phyloP scores from a whole-genome alignment of 2,797 vertebrate genomes.

The Parauchenoglanis ngamensis region DNA sequence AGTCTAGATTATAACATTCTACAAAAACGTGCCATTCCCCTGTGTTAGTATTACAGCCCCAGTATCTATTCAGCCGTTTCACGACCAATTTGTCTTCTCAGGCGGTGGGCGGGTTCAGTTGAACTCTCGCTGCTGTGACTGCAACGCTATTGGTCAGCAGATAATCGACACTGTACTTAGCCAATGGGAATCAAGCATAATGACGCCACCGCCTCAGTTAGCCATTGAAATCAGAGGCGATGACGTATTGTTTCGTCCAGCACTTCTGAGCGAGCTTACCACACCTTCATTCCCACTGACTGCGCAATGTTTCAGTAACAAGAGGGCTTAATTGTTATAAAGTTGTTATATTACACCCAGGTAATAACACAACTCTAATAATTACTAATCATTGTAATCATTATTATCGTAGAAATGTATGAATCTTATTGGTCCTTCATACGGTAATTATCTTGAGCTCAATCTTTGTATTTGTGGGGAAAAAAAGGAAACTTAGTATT shows the following conservation, averaged over 20 bases:
- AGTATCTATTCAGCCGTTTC: background rate
- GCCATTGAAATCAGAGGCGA: background rate
- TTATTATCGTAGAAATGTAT: background rate
- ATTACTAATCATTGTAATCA: background rate
- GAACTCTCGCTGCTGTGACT: background rate
- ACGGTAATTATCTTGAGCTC: background rate
- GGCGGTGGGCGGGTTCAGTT: background rate
- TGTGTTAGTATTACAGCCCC: background rate
- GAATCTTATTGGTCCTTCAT: background rate
- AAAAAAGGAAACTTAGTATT: background rate
- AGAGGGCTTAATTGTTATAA: background rate
- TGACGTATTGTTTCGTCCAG: background rate
- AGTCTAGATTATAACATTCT: background rate
- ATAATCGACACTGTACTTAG: background rate
- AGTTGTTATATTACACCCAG: background rate
- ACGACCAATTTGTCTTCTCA: background rate
- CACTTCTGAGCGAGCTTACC: background rate
- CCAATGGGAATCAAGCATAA: slow-evolving; percentile 1
- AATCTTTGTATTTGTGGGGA: background rate
- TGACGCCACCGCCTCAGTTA: background rate
- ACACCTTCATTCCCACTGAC: background rate
- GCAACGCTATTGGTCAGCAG: slow-evolving; percentile 9
- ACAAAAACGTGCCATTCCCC: too few relatives aligned
- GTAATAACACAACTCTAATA: background rate
- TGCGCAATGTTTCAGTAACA: background rate